Base-by-base conservation (phyloP, 2,113 vertebrate genomes). In the Vulpes vulpes region DNA sequence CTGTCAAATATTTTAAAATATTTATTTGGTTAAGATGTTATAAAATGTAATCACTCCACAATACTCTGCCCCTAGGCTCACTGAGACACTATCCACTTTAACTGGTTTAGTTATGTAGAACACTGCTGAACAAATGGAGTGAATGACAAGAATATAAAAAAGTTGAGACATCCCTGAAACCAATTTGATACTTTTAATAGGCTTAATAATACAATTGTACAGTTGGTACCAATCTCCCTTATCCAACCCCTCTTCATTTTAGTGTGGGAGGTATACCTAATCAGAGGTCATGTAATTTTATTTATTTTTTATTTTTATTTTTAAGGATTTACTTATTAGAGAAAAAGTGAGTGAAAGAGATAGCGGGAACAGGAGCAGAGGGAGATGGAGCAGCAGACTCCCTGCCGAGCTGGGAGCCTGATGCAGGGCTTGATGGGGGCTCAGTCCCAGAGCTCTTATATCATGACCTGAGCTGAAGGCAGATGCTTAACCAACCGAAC, bases 11-110 rank as follows among this genome's bases (percentile, higher is more conserved):
- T 88, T 94, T 91, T 64, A n/a, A 89, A 91, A 59, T 81, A 60
- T 91, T 95, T 81, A 78, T 88, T 95, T 96, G 62, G 27, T 89
- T 94, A 96, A 92, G 67, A 89, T 64, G 82, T 94, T 96, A 76
- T 35, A 85, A 89, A 96, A 95, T 88, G 11, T 82, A 91, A 97
- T 67, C 49, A 81, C 5, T 89, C n/a, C 51, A 85, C 10, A 49
- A 71, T 96, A 84, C 32, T 65, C 59, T 82, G 90, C 82, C n/a
- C 23, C 78, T 86, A 15, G 38, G 69, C 59, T 51, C 65, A 87
- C 49, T 74, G 71, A 94, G 69, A 86, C 20, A 74, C 32, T 60
- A 38, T 71, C 81, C 32, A 74, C 27, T 30, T 65, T 74, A 90
- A 92, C 38, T 92, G 59, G 49, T 79, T 96, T 92, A 80, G 84